Evolutionary conservation across 2,797 vertebrate genomes (phyloP), one percentile per base, ranked within the genome.

Genomic region (Anabas testudineus): DNA sequence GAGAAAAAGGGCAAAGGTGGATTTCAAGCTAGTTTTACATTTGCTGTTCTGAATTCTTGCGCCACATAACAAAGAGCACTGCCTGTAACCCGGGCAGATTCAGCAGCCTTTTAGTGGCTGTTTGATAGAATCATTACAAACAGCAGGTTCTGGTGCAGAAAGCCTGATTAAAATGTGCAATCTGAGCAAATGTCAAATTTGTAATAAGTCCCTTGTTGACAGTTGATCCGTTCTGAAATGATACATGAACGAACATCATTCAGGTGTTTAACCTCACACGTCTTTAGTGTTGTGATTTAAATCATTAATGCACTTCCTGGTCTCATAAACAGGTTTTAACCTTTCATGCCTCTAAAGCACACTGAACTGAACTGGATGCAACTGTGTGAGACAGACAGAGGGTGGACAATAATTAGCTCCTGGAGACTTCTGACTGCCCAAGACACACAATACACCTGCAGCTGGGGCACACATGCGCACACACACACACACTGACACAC

Each of bases 371-470:
- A 32, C 52, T 74, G 57, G 34, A 49, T 53, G 69, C 26, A 54
- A 13, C 26, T 21, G 42, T 42, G 39, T 34, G 32, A 48, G 13
- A 52, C 41, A 63, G 32, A 58, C 24, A 56, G 53, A 68, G 10
- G 58, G 15, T 49, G 48, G 67, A 65, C 61, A 71, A 70, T 67
- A 57, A 70, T 83, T 69, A 80, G 37, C 39, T 42, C 10, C 26
- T 41, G 22, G 57, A 78, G 62, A 57, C 59, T 62, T 56, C 64
- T 64, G 63, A 67, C 59, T 62, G 71, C 76, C 39, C n/a, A 0
- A 65, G 65, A 59, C 54, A 85, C 61, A 78, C 51, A 71, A 66
- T 64, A 71, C 73, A 88, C 74, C 77, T 82, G 76, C 78, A 85
- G 61, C 67, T 78, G 78, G 57, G 54, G 74, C 30, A 19, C 53